A percentile compares a stretch with the other conserved stretches of the same genome.
Evolutionary conservation across 2,888 invertebrate species (phyloP).

Genomic region (Trichacis sp.): DNA sequence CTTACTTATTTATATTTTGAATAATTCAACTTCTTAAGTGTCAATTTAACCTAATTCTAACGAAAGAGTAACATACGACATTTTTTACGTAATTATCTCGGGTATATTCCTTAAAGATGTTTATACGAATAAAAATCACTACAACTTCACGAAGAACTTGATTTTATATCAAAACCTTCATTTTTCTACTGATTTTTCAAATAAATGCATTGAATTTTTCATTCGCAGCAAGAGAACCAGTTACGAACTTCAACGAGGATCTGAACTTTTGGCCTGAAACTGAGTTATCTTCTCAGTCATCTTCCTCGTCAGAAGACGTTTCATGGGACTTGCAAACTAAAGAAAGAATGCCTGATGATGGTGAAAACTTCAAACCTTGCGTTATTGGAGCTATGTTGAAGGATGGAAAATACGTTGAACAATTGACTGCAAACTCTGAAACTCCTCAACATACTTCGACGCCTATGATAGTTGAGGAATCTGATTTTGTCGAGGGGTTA

Average conservation of each 20-base stretch:
- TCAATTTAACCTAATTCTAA: no score
- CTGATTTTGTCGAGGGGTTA: constrained; percentile 46
- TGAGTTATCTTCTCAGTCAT: background rate
- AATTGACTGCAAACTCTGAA: background rate
- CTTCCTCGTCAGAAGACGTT: constrained; percentile 21
- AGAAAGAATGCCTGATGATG: background rate
- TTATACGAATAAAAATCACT: no score
- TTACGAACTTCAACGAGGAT: constrained; percentile 19
- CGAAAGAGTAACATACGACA: no score
- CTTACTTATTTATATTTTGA: no score
- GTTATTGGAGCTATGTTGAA: constrained; percentile 52
- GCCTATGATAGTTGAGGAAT: background rate
- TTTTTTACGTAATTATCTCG: no score
- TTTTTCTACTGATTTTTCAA: no score
- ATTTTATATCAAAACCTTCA: no score
- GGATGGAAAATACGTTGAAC: constrained; percentile 49
- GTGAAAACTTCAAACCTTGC: constrained; percentile 29
- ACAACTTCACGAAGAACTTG: no score
- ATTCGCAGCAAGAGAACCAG: constrained; percentile 24
- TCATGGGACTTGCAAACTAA: constrained; percentile 17
- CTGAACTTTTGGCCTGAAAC: constrained; percentile 21
- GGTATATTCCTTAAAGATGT: no score
- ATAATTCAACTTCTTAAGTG: no score
- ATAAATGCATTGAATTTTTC: no score
- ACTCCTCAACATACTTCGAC: constrained; percentile 38